phyloP scores from a whole-genome alignment of 2,797 vertebrate species.

The Stomatorhinus walkeri region DNA sequence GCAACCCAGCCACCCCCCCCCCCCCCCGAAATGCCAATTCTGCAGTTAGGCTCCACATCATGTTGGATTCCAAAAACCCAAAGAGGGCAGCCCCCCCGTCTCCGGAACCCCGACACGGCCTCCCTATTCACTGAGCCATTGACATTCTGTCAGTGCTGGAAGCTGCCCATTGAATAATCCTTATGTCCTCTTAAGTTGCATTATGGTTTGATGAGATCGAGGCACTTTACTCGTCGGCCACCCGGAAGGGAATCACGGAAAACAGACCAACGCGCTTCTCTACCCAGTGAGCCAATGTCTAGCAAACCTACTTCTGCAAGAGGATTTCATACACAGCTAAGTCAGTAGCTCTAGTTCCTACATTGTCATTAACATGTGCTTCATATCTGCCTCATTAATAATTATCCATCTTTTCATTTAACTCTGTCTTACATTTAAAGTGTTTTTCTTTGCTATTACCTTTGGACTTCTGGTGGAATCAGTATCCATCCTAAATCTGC shows the following conservation, averaged over 20 bases:
- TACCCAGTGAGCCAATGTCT: background rate
- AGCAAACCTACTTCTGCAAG: background rate
- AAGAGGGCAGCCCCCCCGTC: background rate
- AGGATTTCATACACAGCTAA: background rate
- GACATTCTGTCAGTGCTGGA: background rate
- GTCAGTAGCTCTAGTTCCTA: background rate
- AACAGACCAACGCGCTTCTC: background rate
- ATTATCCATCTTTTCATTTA: background rate
- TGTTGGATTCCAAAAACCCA: background rate
- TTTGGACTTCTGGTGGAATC: background rate
- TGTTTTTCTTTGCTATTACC: background rate
- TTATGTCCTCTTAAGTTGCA: background rate
- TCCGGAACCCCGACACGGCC: background rate
- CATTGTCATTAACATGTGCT: background rate
- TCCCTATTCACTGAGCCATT: conserved; percentile 21
- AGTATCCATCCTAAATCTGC: background rate
- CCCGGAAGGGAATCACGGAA: background rate
- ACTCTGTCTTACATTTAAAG: background rate
- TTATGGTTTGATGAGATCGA: background rate
- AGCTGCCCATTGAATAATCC: conserved; percentile 15
- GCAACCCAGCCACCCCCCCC: too few relatives aligned
- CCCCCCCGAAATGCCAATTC: background rate
- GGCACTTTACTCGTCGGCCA: background rate
- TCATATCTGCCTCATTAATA: background rate
- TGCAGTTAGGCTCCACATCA: background rate